Evolutionary conservation across 2,113 vertebrate species (phyloP).

Genomic region (Rhombomys opimus): DNA sequence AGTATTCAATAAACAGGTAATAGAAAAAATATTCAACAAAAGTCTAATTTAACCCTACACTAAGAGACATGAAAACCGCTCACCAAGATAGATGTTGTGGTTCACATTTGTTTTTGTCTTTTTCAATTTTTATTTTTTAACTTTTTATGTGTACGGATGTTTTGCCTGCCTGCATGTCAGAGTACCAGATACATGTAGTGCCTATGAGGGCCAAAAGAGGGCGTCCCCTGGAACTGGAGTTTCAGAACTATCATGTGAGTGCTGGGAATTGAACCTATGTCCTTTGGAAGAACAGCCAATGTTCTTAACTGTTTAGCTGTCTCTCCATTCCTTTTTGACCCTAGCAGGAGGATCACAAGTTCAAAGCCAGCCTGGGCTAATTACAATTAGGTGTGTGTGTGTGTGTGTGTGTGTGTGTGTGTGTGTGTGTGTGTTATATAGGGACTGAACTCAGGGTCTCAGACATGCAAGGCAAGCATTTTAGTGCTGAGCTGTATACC

Average conservation of each 20-base stretch:
- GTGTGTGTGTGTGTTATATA: not conserved
- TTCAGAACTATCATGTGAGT: not conserved
- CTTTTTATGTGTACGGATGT: not conserved
- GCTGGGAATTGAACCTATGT: not conserved
- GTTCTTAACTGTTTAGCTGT: not conserved
- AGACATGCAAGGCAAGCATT: not conserved
- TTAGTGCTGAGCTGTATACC: not conserved
- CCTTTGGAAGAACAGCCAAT: not conserved
- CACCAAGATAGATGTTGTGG: not conserved
- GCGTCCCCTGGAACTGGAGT: not conserved
- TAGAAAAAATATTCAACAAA: not conserved
- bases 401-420: not conserved
- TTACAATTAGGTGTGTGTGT: not conserved
- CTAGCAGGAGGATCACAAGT: not conserved
- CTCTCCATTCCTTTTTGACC: not conserved
- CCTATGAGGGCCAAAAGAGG: not conserved
- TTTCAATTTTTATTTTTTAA: not conserved
- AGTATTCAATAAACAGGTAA: not conserved
- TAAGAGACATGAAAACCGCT: constrained; percentile 22
- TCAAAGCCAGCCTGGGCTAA: not conserved
- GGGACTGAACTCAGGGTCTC: not conserved
- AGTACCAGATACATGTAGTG: not conserved
- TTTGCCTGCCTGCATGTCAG: not conserved
- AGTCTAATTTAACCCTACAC: constrained; percentile 39
- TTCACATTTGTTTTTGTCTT: not conserved